Base-by-base conservation (phyloP, 2,113 vertebrate species). In the Eublepharis macularius region DNA sequence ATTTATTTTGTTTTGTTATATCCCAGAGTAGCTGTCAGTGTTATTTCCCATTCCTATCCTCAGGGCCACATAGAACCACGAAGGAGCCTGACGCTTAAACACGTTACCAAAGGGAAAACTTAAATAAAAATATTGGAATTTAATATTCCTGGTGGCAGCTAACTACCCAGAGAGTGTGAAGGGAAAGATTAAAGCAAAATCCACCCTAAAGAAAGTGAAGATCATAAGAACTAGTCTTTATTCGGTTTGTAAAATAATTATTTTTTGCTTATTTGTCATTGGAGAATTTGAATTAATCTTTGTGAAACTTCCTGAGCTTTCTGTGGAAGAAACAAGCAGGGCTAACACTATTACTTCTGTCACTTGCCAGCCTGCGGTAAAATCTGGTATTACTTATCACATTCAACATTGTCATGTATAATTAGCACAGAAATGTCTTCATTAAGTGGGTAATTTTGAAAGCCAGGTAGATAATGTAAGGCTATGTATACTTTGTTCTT, bases 271-370 rank as follows among this genome's bases (percentile, higher is more conserved):
- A 91, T 85, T 85, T 87, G 91, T 85, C 89, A 74, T 69, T 91
- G 87, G 86, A 87, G 70, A 87, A 92, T 93, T 85, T 94, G 83
- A 94, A 91, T 91, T 94, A 87, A 94, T 94, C 84, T 94, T 93
- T 92, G 86, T 94, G 94, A 94, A 95, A 91, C 81, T 94, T 90
- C 87, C 21, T 39, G 87, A 90, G 82, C 41, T 83, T 90, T 77
- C 73, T 75, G 81, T 77, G 54, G 80, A 81, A 91, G 79, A 92
- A 92, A 21, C 80, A 60, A 88, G 78, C 79, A 63, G 86, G 85
- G 26, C 77, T 94, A 92, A 93, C 94, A 90, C 85, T 90, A 89
- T 92, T 90, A 75, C 82, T 93, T 86, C 92, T 90, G 90, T 90
- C 88, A 89, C 83, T 88, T 93, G 91, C 92, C 91, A 91, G 92